Conservation (phyloP, 2,797 vertebrate genomes). For the Tachyglossus aculeatus region DNA sequence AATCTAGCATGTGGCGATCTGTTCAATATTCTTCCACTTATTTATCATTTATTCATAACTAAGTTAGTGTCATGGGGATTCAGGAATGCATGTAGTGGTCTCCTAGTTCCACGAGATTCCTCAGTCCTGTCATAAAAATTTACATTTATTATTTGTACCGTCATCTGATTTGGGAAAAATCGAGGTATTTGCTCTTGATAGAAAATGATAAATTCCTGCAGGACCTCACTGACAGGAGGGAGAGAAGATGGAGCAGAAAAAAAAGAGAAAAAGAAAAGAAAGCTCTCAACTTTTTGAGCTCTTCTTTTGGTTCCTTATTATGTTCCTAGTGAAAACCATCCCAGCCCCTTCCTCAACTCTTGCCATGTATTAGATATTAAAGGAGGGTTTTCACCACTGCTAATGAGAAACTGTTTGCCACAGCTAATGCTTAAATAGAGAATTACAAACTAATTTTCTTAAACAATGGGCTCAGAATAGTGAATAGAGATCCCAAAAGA, state of each 20-base stretch:
- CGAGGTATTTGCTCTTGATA: slow-evolving; percentile 18
- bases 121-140: slow-evolving; percentile 45
- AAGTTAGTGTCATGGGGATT: slow-evolving; percentile 45
- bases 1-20: neutral
- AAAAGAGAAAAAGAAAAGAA: neutral
- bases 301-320: neutral
- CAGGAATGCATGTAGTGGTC: slow-evolving; percentile 29
- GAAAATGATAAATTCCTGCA: slow-evolving; percentile 4
- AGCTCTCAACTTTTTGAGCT: neutral
- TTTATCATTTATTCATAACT: slow-evolving; percentile 43
- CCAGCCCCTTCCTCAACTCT: neutral
- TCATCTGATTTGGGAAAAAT: slow-evolving; percentile 47
- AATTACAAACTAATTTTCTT: too few relatives aligned
- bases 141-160: slow-evolving; percentile 70
- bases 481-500: too few relatives aligned
- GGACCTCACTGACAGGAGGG: neutral
- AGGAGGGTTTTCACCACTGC: too few relatives aligned
- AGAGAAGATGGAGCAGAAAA: neutral
- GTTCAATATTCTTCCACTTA: neutral
- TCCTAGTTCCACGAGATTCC: too few relatives aligned
- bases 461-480: too few relatives aligned
- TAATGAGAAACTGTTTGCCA: too few relatives aligned
- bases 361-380: too few relatives aligned
- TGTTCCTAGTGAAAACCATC: neutral
- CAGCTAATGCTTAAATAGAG: too few relatives aligned